Evolutionary conservation across 2,797 vertebrate species (phyloP).

Genomic region (Hirundo rustica): DNA sequence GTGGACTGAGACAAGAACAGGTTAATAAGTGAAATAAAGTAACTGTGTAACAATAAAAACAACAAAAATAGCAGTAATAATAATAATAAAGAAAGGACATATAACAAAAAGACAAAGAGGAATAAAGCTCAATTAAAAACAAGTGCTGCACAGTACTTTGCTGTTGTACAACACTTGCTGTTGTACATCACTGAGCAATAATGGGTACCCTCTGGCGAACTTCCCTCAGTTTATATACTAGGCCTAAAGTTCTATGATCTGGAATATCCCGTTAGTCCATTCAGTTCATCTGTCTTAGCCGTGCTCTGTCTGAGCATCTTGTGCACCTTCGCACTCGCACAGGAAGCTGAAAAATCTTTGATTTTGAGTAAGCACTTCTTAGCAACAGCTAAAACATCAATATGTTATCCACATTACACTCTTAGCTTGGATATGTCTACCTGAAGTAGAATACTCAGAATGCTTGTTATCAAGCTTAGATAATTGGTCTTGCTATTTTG

Average conservation of each 20-base stretch:
- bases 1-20: neutral
- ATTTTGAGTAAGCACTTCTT: neutral
- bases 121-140: neutral
- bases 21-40: neutral
- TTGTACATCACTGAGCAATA: neutral
- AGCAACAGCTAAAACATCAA: neutral
- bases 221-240: neutral
- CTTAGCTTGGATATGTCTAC: neutral
- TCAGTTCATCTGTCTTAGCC: neutral
- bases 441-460: neutral
- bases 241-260: neutral
- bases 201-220: too few species aligned
- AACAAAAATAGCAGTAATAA: neutral
- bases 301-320: neutral
- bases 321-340: neutral
- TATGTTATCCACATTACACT: neutral
- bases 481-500: neutral
- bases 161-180: too few species aligned
- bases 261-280: neutral
- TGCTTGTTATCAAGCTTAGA: neutral
- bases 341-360: neutral
- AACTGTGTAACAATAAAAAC: neutral
- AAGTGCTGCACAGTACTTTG: neutral
- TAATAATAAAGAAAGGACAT: neutral
- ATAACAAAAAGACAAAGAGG: neutral